These are phyloP conservation scores for Achroia grisella DNA, from an alignment of 1,140 invertebrate species.

Conservation along the genomic window DNA sequence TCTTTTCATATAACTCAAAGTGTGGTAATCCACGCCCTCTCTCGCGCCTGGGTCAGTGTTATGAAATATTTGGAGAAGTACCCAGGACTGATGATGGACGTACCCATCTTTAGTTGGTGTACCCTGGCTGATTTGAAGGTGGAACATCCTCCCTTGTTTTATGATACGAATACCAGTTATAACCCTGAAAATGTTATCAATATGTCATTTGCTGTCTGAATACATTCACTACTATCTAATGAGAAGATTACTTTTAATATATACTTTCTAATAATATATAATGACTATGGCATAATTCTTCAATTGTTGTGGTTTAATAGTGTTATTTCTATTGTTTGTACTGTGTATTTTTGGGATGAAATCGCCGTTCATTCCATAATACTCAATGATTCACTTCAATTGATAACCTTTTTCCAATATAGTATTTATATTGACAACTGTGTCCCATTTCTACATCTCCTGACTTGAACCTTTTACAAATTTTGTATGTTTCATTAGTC, in stretches of 20 bases:
- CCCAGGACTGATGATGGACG: constrained; percentile 79
- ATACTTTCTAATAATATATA: too few species aligned
- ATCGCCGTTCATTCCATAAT: too few species aligned
- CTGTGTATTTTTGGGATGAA: too few species aligned
- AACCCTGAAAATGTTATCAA: constrained; percentile 71
- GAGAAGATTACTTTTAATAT: neutral
- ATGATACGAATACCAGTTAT: constrained; percentile 84
- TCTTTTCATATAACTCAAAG: constrained; percentile 81
- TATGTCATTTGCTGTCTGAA: neutral
- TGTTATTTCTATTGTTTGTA: too few species aligned
- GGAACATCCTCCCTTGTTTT: constrained; percentile 84
- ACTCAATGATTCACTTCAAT: too few species aligned
- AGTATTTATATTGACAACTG: too few species aligned
- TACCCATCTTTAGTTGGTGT: constrained; percentile 76
- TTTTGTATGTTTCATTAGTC: too few species aligned
- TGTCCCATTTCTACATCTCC: too few species aligned
- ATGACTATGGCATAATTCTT: too few species aligned
- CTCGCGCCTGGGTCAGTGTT: constrained; percentile 50
- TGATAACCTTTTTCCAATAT: too few species aligned
- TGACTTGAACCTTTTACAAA: too few species aligned
- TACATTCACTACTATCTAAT: neutral
- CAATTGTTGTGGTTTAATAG: neutral
- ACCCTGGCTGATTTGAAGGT: constrained; percentile 88
- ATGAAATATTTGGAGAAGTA: constrained; percentile 75
- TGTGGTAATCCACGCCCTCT: constrained; percentile 82